A percentile compares a stretch with the other conserved stretches of the same genome.
These are phyloP conservation scores for Psococerastis gibbosa DNA, from an alignment of 2,888 invertebrate genomes.

Conservation along the genomic window DNA sequence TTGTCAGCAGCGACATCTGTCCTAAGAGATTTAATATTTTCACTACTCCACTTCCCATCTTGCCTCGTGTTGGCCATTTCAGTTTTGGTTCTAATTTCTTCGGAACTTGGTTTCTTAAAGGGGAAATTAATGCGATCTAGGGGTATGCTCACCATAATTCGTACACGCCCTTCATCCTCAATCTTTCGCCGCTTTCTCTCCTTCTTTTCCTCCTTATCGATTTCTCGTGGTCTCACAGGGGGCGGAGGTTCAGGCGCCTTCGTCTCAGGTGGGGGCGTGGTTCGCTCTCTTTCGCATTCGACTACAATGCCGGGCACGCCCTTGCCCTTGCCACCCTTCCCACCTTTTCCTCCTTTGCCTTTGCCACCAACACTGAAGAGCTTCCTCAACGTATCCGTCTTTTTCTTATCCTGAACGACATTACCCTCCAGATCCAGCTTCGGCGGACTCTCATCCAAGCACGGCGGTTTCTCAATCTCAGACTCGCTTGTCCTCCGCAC, in stretches of 20 bases:
- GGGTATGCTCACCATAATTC: slow-evolving; percentile 28
- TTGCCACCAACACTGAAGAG: slow-evolving; percentile 28
- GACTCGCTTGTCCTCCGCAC: slow-evolving; percentile 25
- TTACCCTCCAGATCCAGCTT: slow-evolving; percentile 31
- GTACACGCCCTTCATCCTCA: slow-evolving; percentile 20
- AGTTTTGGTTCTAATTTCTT: slow-evolving; percentile 30
- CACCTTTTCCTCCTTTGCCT: slow-evolving; percentile 25
- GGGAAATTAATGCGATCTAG: slow-evolving; percentile 25
- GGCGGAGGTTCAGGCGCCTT: slow-evolving; percentile 20
- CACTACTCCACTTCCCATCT: slow-evolving; percentile 12
- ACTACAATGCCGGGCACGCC: slow-evolving; percentile 43
- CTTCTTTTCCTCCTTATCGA: neutral
- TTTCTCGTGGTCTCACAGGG: slow-evolving; percentile 15
- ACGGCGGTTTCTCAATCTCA: slow-evolving; percentile 24
- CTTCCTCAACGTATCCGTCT: slow-evolving; percentile 44
- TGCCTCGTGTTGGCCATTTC: slow-evolving; percentile 32
- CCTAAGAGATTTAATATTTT: neutral
- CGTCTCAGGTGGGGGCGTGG: slow-evolving; percentile 20
- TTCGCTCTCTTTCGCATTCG: slow-evolving; percentile 35
- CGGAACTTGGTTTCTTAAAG: slow-evolving; percentile 24
- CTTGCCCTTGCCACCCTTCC: slow-evolving; percentile 42
- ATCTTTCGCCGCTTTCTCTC: neutral
- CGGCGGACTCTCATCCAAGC: slow-evolving; percentile 25
- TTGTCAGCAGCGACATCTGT: neutral
- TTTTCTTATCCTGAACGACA: slow-evolving; percentile 45